A percentile compares a stretch with the other conserved stretches of the same genome.
phyloP scores from a whole-genome alignment of 2,113 vertebrate species.

The Phainopepla nitens region DNA sequence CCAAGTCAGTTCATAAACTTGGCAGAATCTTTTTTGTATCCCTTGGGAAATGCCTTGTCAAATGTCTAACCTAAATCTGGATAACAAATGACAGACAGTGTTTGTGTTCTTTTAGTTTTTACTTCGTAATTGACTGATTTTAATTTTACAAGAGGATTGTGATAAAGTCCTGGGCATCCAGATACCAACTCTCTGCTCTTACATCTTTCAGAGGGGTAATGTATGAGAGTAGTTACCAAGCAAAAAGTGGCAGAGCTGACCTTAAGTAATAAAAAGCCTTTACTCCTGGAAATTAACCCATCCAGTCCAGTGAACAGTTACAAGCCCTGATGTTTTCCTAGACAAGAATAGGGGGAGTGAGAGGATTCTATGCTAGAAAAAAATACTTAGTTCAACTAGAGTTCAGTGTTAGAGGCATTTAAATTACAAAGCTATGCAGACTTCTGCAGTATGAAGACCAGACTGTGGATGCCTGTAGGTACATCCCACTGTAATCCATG shows the following conservation, averaged over 20 bases:
- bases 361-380: not conserved
- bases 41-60: not conserved
- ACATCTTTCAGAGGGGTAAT: not conserved
- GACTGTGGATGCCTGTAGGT: not conserved
- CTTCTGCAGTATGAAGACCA: not conserved
- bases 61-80: not conserved
- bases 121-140: not conserved
- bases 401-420: not conserved
- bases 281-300: not conserved
- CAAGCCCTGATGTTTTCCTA: not conserved
- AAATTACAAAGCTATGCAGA: not conserved
- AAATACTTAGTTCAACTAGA: not conserved
- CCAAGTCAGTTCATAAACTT: not conserved
- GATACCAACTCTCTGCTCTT: not conserved
- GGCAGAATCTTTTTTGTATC: not conserved
- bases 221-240: not conserved
- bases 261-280: not conserved
- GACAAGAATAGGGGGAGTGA: not conserved
- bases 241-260: not conserved
- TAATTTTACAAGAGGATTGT: not conserved
- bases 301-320: not conserved
- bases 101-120: not conserved
- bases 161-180: not conserved
- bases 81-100: not conserved
- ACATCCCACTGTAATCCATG: not conserved